Evolutionary conservation across 2,797 vertebrate genomes (phyloP).

Genomic region (Miichthys miiuy): DNA sequence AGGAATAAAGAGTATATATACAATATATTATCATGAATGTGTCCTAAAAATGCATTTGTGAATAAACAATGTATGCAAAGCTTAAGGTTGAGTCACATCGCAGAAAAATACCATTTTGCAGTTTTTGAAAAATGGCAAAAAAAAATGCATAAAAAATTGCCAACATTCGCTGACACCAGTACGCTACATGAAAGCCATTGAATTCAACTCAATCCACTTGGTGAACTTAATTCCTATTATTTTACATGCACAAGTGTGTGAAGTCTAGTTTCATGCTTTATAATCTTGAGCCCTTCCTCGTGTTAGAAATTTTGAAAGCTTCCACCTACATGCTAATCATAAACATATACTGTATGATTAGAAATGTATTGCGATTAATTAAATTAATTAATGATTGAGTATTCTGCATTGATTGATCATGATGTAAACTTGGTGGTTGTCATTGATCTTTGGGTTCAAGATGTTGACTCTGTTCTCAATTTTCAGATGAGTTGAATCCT

Average conservation of each 20-base stretch:
- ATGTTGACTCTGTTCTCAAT: conserved; percentile 71
- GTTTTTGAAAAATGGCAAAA: too few species aligned
- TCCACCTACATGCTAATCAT: neutral
- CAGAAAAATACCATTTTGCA: neutral
- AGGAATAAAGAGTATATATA: neutral
- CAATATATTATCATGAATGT: neutral
- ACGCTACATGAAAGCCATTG: neutral
- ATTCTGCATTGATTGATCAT: neutral
- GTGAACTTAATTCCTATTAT: neutral
- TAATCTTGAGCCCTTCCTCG: neutral
- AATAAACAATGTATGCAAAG: neutral
- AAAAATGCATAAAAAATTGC: neutral
- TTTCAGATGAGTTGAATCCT: conserved; percentile 56
- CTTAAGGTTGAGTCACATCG: neutral
- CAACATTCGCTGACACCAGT: neutral
- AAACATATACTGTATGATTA: neutral
- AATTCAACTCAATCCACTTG: neutral
- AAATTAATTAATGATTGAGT: neutral
- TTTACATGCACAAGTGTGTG: neutral
- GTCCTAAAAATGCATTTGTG: neutral
- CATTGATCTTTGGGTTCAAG: conserved; percentile 45
- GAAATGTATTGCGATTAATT: neutral
- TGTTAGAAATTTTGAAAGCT: neutral
- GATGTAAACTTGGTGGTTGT: conserved; percentile 26
- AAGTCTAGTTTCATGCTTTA: neutral